phyloP scores from a whole-genome alignment of 53 echinoderm and acorn worm species.

The Arbacia lixula region DNA sequence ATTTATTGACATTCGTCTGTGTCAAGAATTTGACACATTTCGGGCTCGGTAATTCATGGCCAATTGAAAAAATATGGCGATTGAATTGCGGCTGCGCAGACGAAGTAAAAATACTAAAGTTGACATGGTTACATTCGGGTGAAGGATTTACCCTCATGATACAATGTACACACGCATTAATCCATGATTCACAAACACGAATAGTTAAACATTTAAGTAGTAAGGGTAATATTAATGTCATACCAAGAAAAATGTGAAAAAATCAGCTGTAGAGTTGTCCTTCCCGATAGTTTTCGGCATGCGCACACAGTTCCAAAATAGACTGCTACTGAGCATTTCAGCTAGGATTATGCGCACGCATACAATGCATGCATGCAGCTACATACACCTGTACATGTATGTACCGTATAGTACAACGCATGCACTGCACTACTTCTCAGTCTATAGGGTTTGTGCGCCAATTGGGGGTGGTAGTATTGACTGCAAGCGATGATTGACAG shows the following conservation, averaged over 20 bases:
- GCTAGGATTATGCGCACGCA: neutral
- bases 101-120: neutral
- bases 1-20: neutral
- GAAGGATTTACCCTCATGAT: neutral
- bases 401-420: too few relatives aligned
- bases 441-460: too few relatives aligned
- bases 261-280: neutral
- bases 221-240: neutral
- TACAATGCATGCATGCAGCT: neutral
- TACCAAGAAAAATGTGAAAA: slow-evolving; percentile 7
- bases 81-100: slow-evolving; percentile 72
- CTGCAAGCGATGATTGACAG: too few relatives aligned
- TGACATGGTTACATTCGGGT: neutral
- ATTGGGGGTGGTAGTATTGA: too few relatives aligned
- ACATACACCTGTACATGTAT: too few relatives aligned
- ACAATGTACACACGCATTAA: neutral
- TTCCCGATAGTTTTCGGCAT: slow-evolving; percentile 46
- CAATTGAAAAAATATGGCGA: slow-evolving; percentile 3
- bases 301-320: slow-evolving; percentile 74
- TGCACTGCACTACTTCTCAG: too few relatives aligned
- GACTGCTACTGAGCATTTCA: slow-evolving; percentile 77
- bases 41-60: neutral
- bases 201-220: neutral
- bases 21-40: neutral
- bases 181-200: neutral